Conservation (phyloP, 2,797 vertebrate species). For the Falco naumanni region DNA sequence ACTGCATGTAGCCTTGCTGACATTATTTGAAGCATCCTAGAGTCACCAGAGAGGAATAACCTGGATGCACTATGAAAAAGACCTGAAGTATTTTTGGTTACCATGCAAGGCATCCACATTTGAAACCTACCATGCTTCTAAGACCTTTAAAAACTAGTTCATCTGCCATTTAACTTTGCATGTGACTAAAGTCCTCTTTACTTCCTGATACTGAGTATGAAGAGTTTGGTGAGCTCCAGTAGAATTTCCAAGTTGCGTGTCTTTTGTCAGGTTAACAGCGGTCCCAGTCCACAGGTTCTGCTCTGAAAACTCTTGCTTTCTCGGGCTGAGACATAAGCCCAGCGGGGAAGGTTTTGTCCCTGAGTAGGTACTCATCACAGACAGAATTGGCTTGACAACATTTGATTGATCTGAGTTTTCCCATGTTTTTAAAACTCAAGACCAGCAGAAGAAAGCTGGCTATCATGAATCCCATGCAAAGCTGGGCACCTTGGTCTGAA, state of each 20-base stretch:
- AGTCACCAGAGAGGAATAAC: not conserved
- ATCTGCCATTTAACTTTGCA: not conserved
- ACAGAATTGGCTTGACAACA: not conserved
- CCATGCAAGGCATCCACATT: not conserved
- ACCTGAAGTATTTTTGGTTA: not conserved
- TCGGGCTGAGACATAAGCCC: not conserved
- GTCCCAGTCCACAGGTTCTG: not conserved
- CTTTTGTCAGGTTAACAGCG: not conserved
- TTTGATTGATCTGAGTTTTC: not conserved
- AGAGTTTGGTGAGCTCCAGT: not conserved
- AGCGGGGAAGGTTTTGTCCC: not conserved
- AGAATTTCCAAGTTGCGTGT: not conserved
- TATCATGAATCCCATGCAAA: not conserved
- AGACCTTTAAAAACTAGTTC: not conserved
- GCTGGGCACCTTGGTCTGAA: not conserved
- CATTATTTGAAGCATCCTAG: not conserved
- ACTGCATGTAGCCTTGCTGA: not conserved
- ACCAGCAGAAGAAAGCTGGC: not conserved
- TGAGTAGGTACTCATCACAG: not conserved
- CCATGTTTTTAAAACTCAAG: not conserved
- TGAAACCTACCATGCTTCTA: not conserved
- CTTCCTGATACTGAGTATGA: not conserved
- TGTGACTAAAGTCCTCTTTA: not conserved
- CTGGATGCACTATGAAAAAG: not conserved
- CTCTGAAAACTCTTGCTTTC: not conserved